A percentile compares a stretch with the other conserved stretches of the same genome.
These are phyloP conservation scores for Trichonephila clavipes DNA, from an alignment of 1,140 invertebrate species.

Conservation along the genomic window DNA sequence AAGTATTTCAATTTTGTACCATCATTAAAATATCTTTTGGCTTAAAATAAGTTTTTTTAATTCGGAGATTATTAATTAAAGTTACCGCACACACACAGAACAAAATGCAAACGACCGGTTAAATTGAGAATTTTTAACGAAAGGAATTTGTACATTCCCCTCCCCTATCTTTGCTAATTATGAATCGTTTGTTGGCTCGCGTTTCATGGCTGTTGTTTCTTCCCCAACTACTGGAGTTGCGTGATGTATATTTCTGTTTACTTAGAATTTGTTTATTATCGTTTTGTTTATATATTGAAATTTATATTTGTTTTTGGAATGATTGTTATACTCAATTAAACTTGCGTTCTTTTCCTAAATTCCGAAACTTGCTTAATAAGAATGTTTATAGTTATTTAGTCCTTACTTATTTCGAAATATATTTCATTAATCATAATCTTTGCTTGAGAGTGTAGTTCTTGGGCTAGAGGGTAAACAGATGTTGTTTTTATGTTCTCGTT, in stretches of 20 bases:
- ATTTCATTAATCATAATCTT: no score
- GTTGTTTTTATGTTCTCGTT: no score
- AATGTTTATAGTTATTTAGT: no score
- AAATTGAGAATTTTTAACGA: conserved; percentile 29
- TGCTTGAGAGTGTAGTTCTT: no score
- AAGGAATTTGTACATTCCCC: no score
- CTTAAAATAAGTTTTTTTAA: conserved; percentile 34
- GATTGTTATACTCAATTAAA: no score
- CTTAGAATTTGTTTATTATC: background rate
- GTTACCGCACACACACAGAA: background rate
- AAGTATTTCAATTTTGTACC: conserved; percentile 19
- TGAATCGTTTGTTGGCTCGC: background rate
- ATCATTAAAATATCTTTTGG: conserved; percentile 62
- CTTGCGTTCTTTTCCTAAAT: no score
- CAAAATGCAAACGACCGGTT: background rate
- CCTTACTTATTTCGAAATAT: no score
- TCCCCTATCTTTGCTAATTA: background rate
- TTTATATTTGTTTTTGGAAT: no score
- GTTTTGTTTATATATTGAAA: no score
- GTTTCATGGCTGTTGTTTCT: background rate
- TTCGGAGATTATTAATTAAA: conserved; percentile 57
- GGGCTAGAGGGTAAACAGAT: no score
- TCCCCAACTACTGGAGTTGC: background rate
- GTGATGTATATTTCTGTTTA: background rate
- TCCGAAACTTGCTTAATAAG: no score